phyloP scores from a whole-genome alignment of 2,113 vertebrate species.

The Megaceryle torquata region DNA sequence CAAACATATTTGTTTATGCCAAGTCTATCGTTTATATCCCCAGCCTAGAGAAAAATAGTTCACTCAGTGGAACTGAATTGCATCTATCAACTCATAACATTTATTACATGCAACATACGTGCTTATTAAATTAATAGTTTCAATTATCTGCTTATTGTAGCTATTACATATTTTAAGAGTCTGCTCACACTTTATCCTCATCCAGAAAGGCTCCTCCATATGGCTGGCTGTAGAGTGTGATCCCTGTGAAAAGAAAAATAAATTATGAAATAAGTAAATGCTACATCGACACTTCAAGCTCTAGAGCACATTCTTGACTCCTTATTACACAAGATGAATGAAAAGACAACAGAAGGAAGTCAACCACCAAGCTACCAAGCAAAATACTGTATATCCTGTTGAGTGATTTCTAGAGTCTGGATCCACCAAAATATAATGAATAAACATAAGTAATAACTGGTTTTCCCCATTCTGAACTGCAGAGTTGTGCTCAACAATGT shows the following conservation, averaged over 20 bases:
- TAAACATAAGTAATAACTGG: not conserved
- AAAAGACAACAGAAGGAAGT: not conserved
- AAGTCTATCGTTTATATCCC: not conserved
- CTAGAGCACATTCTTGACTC: not conserved
- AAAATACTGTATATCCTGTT: not conserved
- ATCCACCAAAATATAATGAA: not conserved
- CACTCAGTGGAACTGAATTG: not conserved
- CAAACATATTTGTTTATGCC: not conserved
- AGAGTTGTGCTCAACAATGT: not conserved
- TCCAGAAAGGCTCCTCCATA: conserved; percentile 71
- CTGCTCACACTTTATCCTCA: conserved; percentile 77
- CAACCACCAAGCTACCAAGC: not conserved
- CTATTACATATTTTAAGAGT: not conserved
- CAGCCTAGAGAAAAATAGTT: not conserved
- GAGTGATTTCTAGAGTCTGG: not conserved
- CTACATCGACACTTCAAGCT: not conserved
- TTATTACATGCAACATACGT: not conserved
- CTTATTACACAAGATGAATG: not conserved
- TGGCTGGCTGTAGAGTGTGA: conserved; percentile 73
- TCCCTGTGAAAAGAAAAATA: conserved; percentile 54
- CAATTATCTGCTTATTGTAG: not conserved
- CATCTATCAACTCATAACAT: not conserved
- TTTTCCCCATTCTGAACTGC: not conserved
- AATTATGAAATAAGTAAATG: not conserved
- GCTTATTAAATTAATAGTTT: not conserved